These are phyloP conservation scores for Leptarthrus brevirostris DNA, from an alignment of 2,888 invertebrate genomes.

Conservation along the genomic window DNA sequence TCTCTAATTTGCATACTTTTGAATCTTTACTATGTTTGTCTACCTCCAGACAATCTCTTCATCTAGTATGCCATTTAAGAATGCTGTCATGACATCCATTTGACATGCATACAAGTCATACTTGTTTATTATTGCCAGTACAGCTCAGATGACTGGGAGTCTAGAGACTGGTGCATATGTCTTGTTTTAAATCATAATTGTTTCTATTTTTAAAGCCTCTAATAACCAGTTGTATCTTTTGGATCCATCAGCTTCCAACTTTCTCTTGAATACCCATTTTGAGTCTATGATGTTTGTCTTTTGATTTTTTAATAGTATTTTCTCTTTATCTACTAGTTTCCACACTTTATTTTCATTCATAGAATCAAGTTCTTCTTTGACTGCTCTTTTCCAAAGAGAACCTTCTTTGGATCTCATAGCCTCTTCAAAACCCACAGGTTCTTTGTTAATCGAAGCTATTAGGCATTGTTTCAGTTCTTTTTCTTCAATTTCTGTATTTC, in stretches of 20 bases:
- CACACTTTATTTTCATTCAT: constrained; percentile 21
- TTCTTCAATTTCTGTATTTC: not conserved
- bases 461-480: not conserved
- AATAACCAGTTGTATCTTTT: not conserved
- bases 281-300: constrained; percentile 15
- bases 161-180: too few species aligned
- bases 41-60: too few species aligned
- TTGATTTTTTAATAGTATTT: not conserved
- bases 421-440: not conserved
- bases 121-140: too few species aligned
- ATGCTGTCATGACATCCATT: constrained; percentile 10
- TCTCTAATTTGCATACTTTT: too few species aligned
- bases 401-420: not conserved
- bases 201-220: constrained; percentile 16
- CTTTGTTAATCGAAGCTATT: not conserved
- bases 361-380: not conserved
- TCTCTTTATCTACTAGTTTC: too few species aligned
- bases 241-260: not conserved
- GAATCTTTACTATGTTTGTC: too few species aligned
- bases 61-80: not conserved
- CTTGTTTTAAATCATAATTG: too few species aligned
- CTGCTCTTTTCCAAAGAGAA: not conserved
- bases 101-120: too few species aligned
- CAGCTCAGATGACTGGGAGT: too few species aligned
- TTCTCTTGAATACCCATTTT: too few species aligned